Evolutionary conservation across 1,140 invertebrate species (phyloP).

Genomic region (Sminthurides bifidus): DNA sequence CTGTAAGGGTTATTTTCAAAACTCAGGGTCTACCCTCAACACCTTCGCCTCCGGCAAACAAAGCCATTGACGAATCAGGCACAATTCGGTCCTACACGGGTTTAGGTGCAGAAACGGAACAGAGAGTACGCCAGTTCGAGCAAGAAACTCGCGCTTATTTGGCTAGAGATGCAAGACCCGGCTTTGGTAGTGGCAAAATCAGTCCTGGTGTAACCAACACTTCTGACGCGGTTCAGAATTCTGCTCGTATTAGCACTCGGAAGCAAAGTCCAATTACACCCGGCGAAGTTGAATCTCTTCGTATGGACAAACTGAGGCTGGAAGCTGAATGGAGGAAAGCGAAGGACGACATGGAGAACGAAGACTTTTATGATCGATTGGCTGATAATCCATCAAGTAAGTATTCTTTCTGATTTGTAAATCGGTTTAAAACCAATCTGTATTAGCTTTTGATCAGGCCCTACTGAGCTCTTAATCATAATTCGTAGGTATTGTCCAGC

Average conservation of each 20-base stretch:
- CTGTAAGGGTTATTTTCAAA: background rate
- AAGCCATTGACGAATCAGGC: constrained; percentile 26
- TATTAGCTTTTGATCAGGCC: background rate
- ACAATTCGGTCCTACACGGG: constrained; percentile 28
- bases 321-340: constrained; percentile 50
- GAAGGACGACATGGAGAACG: constrained; percentile 51
- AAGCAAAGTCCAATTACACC: no score
- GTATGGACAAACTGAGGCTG: constrained; percentile 44
- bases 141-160: constrained; percentile 57
- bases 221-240: no score
- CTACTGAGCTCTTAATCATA: background rate
- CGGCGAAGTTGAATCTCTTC: no score
- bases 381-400: constrained; percentile 41
- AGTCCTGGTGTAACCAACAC: no score
- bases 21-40: constrained; percentile 21
- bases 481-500: constrained; percentile 23
- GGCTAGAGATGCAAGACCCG: constrained; percentile 36
- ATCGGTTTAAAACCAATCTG: background rate
- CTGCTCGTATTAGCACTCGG: no score
- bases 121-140: constrained; percentile 55
- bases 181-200: no score
- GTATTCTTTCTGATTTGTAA: constrained; percentile 1
- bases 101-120: constrained; percentile 41
- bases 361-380: constrained; percentile 46
- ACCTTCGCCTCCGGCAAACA: background rate